Base-by-base conservation (phyloP, 2,888 invertebrate genomes). In the Cyrtodaria siliqua region DNA sequence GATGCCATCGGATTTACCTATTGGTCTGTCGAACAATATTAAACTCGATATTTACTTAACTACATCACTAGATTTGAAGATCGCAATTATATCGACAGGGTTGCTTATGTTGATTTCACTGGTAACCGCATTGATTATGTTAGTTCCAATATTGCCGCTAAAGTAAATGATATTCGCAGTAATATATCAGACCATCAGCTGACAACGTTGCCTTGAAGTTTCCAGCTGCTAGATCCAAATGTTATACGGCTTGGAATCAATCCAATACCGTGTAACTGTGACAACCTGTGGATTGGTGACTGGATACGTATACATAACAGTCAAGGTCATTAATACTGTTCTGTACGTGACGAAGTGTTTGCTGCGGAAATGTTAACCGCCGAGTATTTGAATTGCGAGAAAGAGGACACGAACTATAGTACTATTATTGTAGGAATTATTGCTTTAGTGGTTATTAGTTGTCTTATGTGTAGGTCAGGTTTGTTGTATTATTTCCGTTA, bases 241-340 rank as follows among this genome's bases (percentile, higher is more conserved):
- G 33, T 24, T n/a, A 53, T 67, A 12, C 20, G 8, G 16, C 71
- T 77, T 50, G 63, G 71, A 29, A 14, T 33, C 4, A 20, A 64
- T 29, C 52, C 68, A 8, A 53, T 71, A 1, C 29, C 23, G 20
- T 77, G 70, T 77, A 29, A 47, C 16, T 77, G 71, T 40, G 53
- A 59, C 1, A 71, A 77, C 40, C 26, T 62, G 2, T 71, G 71
- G 63, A 57, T 77, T 14, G 71, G 76, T 18, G 56, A 67, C 24
- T 77, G 70, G 75, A 64, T 75, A 8, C 57, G 69, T 24, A 23
- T 18, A 6, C 33, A 74, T 23, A 38, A 50, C 23, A 59, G 68
- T 12, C n/a, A 27, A 6, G 49, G 38, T 2, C 26, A 26, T 14
- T 29, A 68, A 3, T 18, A 24, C 16, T 74, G 74, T 49, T 16